A percentile compares a stretch with the other conserved stretches of the same genome.
These are phyloP conservation scores for Ladona fulva DNA, from an alignment of 1,140 invertebrate species.

Conservation along the genomic window DNA sequence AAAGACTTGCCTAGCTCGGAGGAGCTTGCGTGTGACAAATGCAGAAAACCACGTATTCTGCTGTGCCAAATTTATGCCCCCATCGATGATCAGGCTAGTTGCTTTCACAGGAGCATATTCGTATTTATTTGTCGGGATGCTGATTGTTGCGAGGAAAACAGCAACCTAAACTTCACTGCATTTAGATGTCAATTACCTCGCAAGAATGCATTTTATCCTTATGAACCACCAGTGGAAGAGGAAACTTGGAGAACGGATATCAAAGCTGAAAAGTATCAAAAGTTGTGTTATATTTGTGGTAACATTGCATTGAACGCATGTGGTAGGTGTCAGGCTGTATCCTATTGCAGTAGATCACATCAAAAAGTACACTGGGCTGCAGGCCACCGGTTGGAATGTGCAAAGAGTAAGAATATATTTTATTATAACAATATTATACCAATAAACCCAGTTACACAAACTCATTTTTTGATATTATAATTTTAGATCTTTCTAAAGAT, in stretches of 20 bases:
- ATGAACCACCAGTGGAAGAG: constrained; percentile 56
- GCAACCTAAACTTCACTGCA: constrained; percentile 58
- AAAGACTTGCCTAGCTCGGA: constrained; percentile 55
- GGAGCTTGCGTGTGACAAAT: constrained; percentile 60
- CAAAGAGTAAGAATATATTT: constrained; percentile 17
- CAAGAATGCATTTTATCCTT: constrained; percentile 72
- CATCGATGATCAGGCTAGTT: constrained; percentile 50
- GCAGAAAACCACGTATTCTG: constrained; percentile 63
- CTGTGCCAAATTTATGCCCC: constrained; percentile 94
- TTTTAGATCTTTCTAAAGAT: background rate
- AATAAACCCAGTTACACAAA: background rate
- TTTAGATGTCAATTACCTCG: constrained; percentile 68
- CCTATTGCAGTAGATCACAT: constrained; percentile 76
- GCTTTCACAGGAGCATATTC: constrained; percentile 82
- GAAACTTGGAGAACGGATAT: constrained; percentile 41
- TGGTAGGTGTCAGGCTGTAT: constrained; percentile 64
- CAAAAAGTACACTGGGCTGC: constrained; percentile 81
- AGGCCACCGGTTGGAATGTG: constrained; percentile 64
- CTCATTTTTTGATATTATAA: background rate
- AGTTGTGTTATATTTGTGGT: constrained; percentile 73
- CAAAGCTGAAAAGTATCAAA: constrained; percentile 38
- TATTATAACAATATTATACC: background rate
- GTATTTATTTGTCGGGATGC: constrained; percentile 75
- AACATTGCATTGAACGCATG: constrained; percentile 61
- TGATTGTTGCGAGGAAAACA: constrained; percentile 57